Percentiles rank a stretch among this genome's conserved stretches.
Conservation (phyloP, 2,113 vertebrate species). For the Gallinago paraguaiae region DNA sequence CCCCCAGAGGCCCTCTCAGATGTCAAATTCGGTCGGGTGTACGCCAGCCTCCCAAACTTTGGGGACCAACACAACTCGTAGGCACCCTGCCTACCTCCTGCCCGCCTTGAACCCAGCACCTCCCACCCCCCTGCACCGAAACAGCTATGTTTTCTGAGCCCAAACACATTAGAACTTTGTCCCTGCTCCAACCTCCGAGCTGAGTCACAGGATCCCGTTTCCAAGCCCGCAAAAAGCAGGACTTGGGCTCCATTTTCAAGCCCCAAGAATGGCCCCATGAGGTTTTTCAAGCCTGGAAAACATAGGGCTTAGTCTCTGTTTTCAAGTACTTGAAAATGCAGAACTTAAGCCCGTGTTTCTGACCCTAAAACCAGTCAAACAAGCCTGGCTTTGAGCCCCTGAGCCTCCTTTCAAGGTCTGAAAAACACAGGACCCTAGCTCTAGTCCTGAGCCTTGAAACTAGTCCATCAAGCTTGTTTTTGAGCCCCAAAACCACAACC, state of each 20-base stretch:
- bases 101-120: background rate
- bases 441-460: background rate
- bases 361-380: background rate
- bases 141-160: background rate
- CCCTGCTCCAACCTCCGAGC: background rate
- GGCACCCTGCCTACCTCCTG: background rate
- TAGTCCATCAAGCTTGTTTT: background rate
- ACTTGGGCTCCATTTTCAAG: background rate
- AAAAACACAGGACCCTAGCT: background rate
- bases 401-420: background rate
- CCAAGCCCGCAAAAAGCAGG: background rate
- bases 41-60: too few relatives aligned
- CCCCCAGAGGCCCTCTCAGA: background rate
- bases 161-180: background rate
- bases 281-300: background rate
- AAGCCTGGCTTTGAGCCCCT: background rate
- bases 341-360: background rate
- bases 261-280: fast-evolving
- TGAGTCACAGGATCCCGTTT: background rate
- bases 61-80: background rate
- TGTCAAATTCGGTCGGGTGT: background rate
- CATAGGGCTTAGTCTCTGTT: background rate
- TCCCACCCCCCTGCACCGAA: background rate
- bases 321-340: background rate
- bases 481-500: background rate